These are phyloP conservation scores for Stichopus horrens DNA, from an alignment of 53 echinoderm and acorn worm species.

Conservation along the genomic window DNA sequence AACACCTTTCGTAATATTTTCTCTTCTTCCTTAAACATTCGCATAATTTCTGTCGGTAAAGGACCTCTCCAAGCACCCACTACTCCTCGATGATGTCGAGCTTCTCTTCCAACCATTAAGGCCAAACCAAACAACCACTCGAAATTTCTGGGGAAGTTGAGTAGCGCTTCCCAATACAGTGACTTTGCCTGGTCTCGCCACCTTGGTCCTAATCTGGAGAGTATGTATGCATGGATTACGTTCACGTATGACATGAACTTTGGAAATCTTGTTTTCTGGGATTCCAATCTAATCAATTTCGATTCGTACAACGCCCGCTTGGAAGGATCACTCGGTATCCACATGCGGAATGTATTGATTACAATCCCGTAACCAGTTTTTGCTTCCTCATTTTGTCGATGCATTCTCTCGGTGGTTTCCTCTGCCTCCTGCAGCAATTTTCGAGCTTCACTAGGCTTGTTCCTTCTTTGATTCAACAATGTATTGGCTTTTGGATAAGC, in stretches of 20 bases:
- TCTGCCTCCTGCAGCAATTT: background rate
- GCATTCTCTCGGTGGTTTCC: too few relatives aligned
- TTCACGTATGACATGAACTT: background rate
- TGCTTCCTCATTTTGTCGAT: background rate
- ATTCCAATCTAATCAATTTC: background rate
- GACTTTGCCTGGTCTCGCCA: background rate
- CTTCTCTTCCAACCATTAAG: slow-evolving; percentile 28
- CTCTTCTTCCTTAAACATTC: background rate
- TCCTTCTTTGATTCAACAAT: background rate
- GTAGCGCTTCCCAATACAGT: slow-evolving; percentile 6
- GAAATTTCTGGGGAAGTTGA: background rate
- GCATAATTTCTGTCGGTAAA: background rate
- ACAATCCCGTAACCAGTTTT: slow-evolving; percentile 26
- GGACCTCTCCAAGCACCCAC: background rate
- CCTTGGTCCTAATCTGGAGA: slow-evolving; percentile 27
- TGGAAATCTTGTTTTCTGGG: background rate
- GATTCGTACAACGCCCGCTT: background rate
- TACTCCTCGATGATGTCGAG: background rate
- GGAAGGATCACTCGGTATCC: background rate
- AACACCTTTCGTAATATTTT: background rate
- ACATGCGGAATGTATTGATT: slow-evolving; percentile 17
- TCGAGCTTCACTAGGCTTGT: background rate
- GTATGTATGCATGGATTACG: slow-evolving; percentile 15
- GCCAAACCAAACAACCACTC: slow-evolving; percentile 35
- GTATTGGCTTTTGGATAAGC: background rate